A percentile compares a stretch with the other conserved stretches of the same genome.
These are phyloP conservation scores for Aleiodes testaceus DNA, from an alignment of 2,888 invertebrate genomes.

Conservation along the genomic window DNA sequence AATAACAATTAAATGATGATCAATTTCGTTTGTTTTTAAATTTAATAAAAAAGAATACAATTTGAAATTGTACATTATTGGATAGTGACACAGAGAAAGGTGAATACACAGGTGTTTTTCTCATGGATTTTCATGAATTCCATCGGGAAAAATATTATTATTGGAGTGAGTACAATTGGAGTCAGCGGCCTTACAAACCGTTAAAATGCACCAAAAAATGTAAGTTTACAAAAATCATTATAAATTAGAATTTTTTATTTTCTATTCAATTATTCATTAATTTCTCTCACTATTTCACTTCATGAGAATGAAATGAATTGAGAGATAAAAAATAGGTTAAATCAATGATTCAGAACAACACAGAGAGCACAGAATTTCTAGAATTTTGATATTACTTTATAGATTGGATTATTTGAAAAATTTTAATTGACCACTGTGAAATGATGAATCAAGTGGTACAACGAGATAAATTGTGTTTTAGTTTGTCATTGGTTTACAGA, in stretches of 20 bases:
- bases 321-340: constrained; percentile 57
- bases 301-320: constrained; percentile 4
- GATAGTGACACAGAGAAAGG: not conserved
- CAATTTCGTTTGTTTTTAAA: not conserved
- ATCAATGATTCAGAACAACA: constrained; percentile 51
- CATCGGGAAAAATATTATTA: constrained; percentile 41
- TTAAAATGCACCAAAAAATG: constrained; percentile 50
- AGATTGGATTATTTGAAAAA: no score
- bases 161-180: constrained; percentile 52
- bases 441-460: no score
- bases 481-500: not conserved
- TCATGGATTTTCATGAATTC: constrained; percentile 35
- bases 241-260: not conserved
- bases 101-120: constrained; percentile 32
- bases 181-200: constrained; percentile 53
- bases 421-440: no score
- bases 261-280: constrained; percentile 2
- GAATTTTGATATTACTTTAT: constrained; percentile 11
- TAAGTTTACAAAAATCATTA: constrained; percentile 48
- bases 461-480: not conserved
- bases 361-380: not conserved
- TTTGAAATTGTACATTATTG: not conserved
- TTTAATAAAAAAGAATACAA: not conserved
- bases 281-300: not conserved
- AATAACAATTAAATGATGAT: not conserved